Base-by-base conservation (phyloP, 2,888 invertebrate species). In the Entomobrya proxima region DNA sequence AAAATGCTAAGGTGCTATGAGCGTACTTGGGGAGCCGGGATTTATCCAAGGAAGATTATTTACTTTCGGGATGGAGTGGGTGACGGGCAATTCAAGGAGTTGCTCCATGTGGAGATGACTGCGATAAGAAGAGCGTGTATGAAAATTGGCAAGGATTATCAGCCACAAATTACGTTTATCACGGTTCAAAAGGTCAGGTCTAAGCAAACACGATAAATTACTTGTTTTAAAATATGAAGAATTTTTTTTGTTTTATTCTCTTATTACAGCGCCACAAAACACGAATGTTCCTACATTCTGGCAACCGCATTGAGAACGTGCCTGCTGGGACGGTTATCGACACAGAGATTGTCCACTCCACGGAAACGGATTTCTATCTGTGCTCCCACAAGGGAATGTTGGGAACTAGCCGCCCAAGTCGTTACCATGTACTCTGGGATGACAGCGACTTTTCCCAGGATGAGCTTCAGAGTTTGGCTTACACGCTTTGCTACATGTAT, bases 401-500 rank as follows among this genome's bases (percentile, higher is more conserved):
- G 92, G 92, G 85, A 6, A 85, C 85, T 5, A 79, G 79, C n/a
- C 37, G 85, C 1, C 85, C 85, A 4, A 37, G 74, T 2, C 58
- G 85, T 0, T 98, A 97, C 92, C 95, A 95, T 91, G 95, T 96
- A 0, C 92, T 98, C 18, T 95, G 95, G 92, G 97, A 98, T 91
- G 96, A 97, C 90, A 94, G 94, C 74, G 91, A 94, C 1, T 93
- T 96, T 89, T 92, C 93, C 0, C 94, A 95, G 88, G 95, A 97
- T 91, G 94, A 95, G 82, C 93, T 98, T 72, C 96, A 98, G 91
- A 93, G 94, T 89, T 91, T 97, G 86, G 95, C 97, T 0, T 97
- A 95, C 92, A 95, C 95, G 91, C 92, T 98, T 67, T 97, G 97
- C 91, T 96, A 97, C 91, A 92, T 96, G 93, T 98, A 96, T 92